Conservation (phyloP, 2,113 vertebrate species). For the Leptosomus discolor region DNA sequence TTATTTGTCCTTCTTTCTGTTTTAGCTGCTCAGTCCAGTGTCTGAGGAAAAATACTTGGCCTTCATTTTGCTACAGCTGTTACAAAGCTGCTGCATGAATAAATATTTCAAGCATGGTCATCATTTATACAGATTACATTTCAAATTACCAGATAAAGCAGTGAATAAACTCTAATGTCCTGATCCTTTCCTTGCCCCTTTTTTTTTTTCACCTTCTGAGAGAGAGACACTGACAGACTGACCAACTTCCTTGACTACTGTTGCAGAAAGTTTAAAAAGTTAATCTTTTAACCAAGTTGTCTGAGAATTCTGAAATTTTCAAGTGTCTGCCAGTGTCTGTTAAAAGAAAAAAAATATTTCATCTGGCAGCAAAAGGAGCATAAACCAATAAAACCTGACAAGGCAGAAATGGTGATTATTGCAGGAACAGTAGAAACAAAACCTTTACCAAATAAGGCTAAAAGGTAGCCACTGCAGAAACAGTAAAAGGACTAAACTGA, state of each 20-base stretch:
- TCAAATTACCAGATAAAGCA: slow-evolving; percentile 16
- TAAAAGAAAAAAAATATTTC: slow-evolving; percentile 40
- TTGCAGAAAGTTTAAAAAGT: background rate
- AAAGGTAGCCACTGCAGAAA: slow-evolving; percentile 19
- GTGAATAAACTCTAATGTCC: background rate
- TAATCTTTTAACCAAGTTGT: slow-evolving; percentile 25
- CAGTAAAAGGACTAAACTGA: slow-evolving; percentile 43
- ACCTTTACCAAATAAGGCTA: slow-evolving; percentile 74
- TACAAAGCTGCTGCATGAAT: background rate
- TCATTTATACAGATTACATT: background rate
- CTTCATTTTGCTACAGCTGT: background rate
- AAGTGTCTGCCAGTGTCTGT: slow-evolving; percentile 26
- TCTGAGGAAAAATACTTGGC: background rate
- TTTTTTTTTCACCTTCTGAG: background rate
- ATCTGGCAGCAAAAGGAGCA: slow-evolving; percentile 38
- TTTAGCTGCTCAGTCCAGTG: background rate
- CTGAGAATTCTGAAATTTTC: slow-evolving; percentile 34
- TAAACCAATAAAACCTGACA: slow-evolving; percentile 67
- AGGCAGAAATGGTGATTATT: slow-evolving; percentile 67
- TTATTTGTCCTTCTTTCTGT: background rate
- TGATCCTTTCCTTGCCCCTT: background rate
- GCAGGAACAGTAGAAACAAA: slow-evolving; percentile 54
- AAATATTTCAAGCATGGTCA: slow-evolving; percentile 3
- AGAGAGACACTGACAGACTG: background rate
- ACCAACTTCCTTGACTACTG: background rate